phyloP scores from a whole-genome alignment of 1,140 invertebrate genomes.

The Bradysia coprophila region DNA sequence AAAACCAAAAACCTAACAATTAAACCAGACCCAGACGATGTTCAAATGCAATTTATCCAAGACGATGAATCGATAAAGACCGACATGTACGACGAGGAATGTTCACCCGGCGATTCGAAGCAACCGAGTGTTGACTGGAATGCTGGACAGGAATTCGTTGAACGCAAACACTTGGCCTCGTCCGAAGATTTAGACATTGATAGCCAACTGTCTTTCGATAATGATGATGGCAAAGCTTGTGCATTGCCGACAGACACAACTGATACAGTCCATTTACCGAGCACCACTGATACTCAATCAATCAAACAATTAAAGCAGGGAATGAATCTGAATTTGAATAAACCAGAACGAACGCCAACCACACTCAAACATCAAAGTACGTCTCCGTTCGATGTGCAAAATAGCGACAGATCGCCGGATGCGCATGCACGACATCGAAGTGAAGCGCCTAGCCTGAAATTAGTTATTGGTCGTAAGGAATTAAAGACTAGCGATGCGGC shows the following conservation, averaged over 20 bases:
- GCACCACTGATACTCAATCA: neutral
- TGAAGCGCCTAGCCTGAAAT: slow-evolving; percentile 22
- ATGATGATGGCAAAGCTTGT: neutral
- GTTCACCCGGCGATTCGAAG: neutral
- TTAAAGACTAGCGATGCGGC: slow-evolving; percentile 27
- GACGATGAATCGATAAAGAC: neutral
- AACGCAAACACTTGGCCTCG: slow-evolving; percentile 2
- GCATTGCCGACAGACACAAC: neutral
- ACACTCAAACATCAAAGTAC: neutral
- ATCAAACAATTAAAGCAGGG: neutral
- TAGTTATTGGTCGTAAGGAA: slow-evolving; percentile 30
- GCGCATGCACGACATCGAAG: neutral
- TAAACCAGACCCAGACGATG: no score
- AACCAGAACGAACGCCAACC: slow-evolving; percentile 5
- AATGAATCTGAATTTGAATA: neutral
- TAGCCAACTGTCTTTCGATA: neutral
- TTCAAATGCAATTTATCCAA: neutral
- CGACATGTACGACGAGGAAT: neutral
- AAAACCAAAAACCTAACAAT: no score
- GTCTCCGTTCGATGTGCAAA: neutral
- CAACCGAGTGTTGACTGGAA: neutral
- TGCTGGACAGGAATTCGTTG: neutral
- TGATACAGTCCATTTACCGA: neutral
- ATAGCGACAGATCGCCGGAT: neutral
- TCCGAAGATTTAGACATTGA: slow-evolving; percentile 4